Percentiles rank a stretch among this genome's conserved stretches.
Evolutionary conservation across 2,888 invertebrate species (phyloP).

Genomic region (Ypsolopha scabrella): DNA sequence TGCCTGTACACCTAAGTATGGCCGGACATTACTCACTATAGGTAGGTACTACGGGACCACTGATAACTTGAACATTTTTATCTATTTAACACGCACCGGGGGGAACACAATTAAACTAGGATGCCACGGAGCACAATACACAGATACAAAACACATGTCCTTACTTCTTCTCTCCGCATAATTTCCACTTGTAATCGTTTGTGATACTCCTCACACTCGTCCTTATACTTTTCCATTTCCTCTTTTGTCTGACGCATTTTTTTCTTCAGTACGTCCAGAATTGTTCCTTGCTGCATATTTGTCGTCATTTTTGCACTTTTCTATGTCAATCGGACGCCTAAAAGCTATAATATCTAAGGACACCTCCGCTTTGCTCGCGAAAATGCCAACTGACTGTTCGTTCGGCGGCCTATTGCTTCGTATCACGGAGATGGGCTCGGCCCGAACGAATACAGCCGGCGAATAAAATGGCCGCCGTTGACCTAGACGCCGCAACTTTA

Average conservation of each 20-base stretch:
- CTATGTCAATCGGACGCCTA: slow-evolving; percentile 42
- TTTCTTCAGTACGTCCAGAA: slow-evolving; percentile 98
- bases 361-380: slow-evolving; percentile 67
- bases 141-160: slow-evolving; percentile 61
- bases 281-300: slow-evolving; percentile 91
- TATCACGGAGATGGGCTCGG: slow-evolving; percentile 61
- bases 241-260: slow-evolving; percentile 99
- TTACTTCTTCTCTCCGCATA: slow-evolving; percentile 98
- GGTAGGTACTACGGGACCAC: slow-evolving; percentile 53
- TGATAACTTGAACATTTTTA: slow-evolving; percentile 48
- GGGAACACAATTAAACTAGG: slow-evolving; percentile 29
- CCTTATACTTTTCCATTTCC: slow-evolving; percentile 98
- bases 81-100: slow-evolving; percentile 28
- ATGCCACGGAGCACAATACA: slow-evolving; percentile 44
- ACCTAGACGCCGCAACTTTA: slow-evolving; percentile 47
- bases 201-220: slow-evolving; percentile 96
- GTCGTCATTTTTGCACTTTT: slow-evolving; percentile 81
- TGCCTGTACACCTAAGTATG: slow-evolving; percentile 66
- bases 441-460: slow-evolving; percentile 67
- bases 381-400: slow-evolving; percentile 70
- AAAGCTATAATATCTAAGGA: slow-evolving; percentile 55
- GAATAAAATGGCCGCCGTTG: slow-evolving; percentile 66
- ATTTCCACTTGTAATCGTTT: slow-evolving; percentile 95
- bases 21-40: slow-evolving; percentile 71
- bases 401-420: slow-evolving; percentile 49